Base-by-base conservation (phyloP, 2,888 invertebrate species). In the Drosophila neonasuta region DNA sequence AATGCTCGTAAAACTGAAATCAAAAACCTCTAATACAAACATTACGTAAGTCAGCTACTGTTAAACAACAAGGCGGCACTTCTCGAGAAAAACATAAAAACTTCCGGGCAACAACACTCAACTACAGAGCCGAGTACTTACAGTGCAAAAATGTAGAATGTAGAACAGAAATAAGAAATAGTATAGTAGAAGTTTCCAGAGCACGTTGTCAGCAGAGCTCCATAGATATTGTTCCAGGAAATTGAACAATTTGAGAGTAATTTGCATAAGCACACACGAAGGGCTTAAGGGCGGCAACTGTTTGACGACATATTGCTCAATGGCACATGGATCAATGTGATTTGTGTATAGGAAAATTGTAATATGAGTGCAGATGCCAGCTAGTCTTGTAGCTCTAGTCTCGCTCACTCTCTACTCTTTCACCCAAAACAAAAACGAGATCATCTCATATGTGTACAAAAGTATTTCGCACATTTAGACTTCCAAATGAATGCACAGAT, bases 231-330 rank as follows among this genome's bases (percentile, higher is more conserved):
- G 60, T 80, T 84, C 86, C 71, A 75, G 75, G 83, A 84, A 84
- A 66, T 73, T 80, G 71, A 75, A 83, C 80, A 86, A 86, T 80
- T 84, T 84, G 83, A 68, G 73, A 71, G 55, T 79, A 83, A 83
- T 84, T 84, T 86, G 86, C 83, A 83, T 80, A 75, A 75, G 68
- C 61, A 55, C 36, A 36, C 54, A 57, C 41, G 10, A 11, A 39
- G 57, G 68, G 48, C 71, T 80, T 79, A 84, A 60, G 13, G 77
- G 85, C 85, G 81, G 81, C 82, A 81, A 84, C 73, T 84, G 85
- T 82, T 82, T 82, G 81, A 84, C 85, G 81, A 84, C 77, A 82
- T 69, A 82, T 82, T 82, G 82, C 81, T 81, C 85, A 82, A 82
- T 82, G 81, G 80, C 69, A 54, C 68, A 58, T 44, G 82, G 81